These are phyloP conservation scores for Crotalus horridus DNA, from an alignment of 2,113 vertebrate species.

Conservation along the genomic window DNA sequence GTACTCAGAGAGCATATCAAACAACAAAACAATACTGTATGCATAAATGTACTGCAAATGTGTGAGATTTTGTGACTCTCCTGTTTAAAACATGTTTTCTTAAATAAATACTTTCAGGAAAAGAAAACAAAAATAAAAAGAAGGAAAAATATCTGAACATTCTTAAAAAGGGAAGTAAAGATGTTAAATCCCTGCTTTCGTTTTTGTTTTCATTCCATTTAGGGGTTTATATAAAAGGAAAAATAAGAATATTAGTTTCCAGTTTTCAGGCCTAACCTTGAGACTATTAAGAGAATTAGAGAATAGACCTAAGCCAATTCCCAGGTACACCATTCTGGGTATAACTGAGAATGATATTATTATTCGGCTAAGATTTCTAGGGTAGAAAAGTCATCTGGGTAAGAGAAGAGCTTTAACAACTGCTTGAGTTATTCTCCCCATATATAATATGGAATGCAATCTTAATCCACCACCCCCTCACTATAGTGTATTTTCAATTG, in stretches of 20 bases:
- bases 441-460: neutral
- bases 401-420: neutral
- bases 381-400: neutral
- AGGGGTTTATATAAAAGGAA: neutral
- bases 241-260: neutral
- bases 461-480: neutral
- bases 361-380: neutral
- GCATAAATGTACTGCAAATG: neutral
- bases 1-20: neutral
- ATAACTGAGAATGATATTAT: neutral
- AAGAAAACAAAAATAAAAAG: neutral
- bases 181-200: neutral
- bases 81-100: neutral
- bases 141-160: neutral
- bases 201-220: neutral
- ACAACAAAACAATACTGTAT: neutral
- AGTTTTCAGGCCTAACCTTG: neutral
- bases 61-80: neutral
- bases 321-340: neutral
- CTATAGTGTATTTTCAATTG: neutral
- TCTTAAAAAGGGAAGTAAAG: neutral
- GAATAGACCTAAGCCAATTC: neutral
- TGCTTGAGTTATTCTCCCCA: neutral
- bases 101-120: neutral
- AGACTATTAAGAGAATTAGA: neutral